Evolutionary conservation across 2,113 vertebrate species (phyloP).

Genomic region (Seriola quinqueradiata): DNA sequence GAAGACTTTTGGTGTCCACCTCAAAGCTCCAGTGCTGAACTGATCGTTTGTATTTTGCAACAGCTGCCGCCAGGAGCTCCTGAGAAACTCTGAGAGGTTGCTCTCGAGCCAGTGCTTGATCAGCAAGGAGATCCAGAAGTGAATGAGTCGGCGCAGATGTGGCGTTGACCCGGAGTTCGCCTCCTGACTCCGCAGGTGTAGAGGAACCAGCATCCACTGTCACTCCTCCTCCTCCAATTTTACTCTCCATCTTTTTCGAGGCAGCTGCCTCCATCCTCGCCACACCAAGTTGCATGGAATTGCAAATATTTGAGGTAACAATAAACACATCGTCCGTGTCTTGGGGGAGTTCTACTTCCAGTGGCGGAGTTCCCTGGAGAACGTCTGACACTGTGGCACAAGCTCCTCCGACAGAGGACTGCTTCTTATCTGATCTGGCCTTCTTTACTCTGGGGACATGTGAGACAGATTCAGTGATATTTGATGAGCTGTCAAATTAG

Average conservation of each 20-base stretch:
- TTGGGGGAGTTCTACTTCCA: slow-evolving; percentile 51
- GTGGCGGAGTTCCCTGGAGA: slow-evolving; percentile 47
- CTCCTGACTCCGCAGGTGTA: slow-evolving; percentile 44
- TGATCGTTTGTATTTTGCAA: slow-evolving; percentile 39
- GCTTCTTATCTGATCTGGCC: slow-evolving; percentile 61
- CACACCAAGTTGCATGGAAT: slow-evolving; percentile 78
- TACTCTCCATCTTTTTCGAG: slow-evolving; percentile 61
- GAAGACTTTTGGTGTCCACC: slow-evolving; percentile 66
- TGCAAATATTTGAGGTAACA: slow-evolving; percentile 75
- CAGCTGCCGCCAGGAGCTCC: slow-evolving; percentile 50
- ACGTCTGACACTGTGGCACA: slow-evolving; percentile 7
- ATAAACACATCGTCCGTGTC: slow-evolving; percentile 79
- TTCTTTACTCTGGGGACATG: slow-evolving; percentile 58
- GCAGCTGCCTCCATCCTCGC: slow-evolving; percentile 83
- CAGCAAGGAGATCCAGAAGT: slow-evolving; percentile 51
- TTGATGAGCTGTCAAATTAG: neutral
- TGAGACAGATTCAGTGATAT: neutral
- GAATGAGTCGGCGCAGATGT: slow-evolving; percentile 2
- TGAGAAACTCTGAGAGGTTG: slow-evolving; percentile 10
- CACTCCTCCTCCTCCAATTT: neutral
- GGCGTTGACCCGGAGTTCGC: neutral
- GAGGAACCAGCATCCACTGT: slow-evolving; percentile 74
- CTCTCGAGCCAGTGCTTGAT: slow-evolving; percentile 55
- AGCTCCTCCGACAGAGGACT: neutral
- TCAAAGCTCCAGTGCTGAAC: slow-evolving; percentile 37